Evolutionary conservation across 2,888 invertebrate genomes (phyloP), one percentile per base, ranked within the genome.

Genomic region (Pachymerium ferrugineum): DNA sequence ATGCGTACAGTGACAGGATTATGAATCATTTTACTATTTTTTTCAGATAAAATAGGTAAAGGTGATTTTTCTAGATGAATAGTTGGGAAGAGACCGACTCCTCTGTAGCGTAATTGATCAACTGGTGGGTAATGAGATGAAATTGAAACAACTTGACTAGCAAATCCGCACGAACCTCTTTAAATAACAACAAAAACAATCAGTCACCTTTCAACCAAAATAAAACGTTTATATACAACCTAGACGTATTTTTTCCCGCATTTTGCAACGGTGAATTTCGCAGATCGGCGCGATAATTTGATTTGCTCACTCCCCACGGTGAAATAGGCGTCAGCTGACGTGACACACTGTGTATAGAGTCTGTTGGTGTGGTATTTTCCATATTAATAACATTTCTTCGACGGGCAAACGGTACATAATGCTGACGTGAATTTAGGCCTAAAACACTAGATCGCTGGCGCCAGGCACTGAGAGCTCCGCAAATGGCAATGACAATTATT

Each of bases 1-100:
- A 73, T 38, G 25, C 69, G 33, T 16, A 73, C 73, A n/a, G 73
- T 73, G 25, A 73, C 73, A 16, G 69, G 35, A 42, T 42, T 73
- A 29, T 70, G 67, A 10, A 62, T 29, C 73, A 73, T 73, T 4
- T 35, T 69, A 25, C 38, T 73, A 38, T 73, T 73, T 35, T 38
- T 38, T n/a, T 29, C 31, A 16, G 73, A 69, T n/a, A 73, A 30
- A 28, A 73, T 35, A 35, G 28, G 69, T 12, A 69, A 22, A 22
- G 29, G 69, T 8, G 35, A 47, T 35, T 35, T 68, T 6, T 70
- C 28, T 19, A 73, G 69, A 38, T 73, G 68, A 33, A 73, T 42
- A n/a, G 42, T 69, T 2, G 73, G 73, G 29, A 69, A 73, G 16
- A 73, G 12, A 1, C 73, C 73, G 6, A 73, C 33, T n/a, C 73